Percentiles rank a stretch among this genome's conserved stretches.
Conservation (phyloP, 1,140 invertebrate genomes). For the Conus ventricosus region DNA sequence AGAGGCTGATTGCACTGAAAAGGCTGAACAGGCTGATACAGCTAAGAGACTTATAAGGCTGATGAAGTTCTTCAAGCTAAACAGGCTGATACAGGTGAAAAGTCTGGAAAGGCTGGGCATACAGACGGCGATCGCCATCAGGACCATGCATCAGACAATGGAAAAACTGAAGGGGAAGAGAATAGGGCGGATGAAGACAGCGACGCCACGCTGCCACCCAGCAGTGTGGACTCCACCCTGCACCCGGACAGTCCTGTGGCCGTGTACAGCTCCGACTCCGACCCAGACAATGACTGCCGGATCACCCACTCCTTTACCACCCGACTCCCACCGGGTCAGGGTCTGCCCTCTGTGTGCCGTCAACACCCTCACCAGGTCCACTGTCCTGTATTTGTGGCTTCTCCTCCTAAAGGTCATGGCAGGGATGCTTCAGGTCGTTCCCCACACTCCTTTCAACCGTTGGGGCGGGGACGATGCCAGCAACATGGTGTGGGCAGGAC, state of each 20-base stretch:
- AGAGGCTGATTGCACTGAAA: too few species aligned
- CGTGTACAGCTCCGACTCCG: conserved; percentile 15
- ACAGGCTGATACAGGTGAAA: background rate
- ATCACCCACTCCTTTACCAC: background rate
- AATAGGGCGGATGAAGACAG: background rate
- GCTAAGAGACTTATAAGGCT: too few species aligned
- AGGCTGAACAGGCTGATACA: too few species aligned
- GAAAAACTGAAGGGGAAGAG: background rate
- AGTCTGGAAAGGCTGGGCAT: background rate
- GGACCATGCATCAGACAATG: background rate
- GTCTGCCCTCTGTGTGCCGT: background rate
- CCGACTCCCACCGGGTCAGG: background rate
- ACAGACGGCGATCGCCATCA: too few species aligned
- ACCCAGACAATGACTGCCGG: background rate
- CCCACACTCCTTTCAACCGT: background rate
- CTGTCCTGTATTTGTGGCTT: background rate
- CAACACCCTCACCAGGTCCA: background rate
- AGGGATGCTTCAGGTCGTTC: background rate
- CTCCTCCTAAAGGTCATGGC: background rate
- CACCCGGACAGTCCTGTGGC: background rate
- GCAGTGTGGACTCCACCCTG: background rate
- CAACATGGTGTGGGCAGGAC: background rate
- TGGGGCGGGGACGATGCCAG: background rate
- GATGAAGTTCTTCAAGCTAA: too few species aligned
- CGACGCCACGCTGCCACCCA: background rate